These are phyloP conservation scores for Palythoa heliodiscus DNA, from an alignment of 92 coral and sea anemone species.

Conservation along the genomic window DNA sequence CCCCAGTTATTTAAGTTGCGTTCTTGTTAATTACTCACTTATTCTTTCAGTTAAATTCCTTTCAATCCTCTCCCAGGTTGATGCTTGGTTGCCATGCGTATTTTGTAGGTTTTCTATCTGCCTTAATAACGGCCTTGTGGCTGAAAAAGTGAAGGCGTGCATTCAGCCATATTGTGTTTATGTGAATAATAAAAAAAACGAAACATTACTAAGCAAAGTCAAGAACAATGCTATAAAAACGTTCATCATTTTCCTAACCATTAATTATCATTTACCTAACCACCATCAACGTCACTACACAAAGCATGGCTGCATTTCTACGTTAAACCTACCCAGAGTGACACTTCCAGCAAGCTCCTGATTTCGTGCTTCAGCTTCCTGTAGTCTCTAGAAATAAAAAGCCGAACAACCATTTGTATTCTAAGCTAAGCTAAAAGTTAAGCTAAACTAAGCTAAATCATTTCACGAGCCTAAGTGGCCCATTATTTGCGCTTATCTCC, in stretches of 20 bases:
- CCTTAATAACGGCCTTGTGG: slow-evolving; percentile 94
- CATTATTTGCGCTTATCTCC: too few species aligned
- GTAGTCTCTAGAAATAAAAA: slow-evolving; percentile 67
- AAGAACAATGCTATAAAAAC: too few species aligned
- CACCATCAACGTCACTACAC: background rate
- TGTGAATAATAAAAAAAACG: background rate
- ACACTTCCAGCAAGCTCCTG: slow-evolving; percentile 92
- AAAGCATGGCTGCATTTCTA: background rate
- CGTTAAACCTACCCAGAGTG: slow-evolving; percentile 61
- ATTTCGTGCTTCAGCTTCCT: slow-evolving; percentile 89
- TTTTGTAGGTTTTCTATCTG: slow-evolving; percentile 97
- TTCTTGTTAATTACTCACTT: slow-evolving; percentile 61
- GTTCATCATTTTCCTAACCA: background rate
- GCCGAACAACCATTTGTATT: background rate
- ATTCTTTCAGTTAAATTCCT: slow-evolving; percentile 90
- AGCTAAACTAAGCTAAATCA: too few species aligned
- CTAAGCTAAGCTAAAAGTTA: too few species aligned
- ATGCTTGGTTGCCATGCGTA: slow-evolving; percentile 89
- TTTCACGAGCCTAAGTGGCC: too few species aligned
- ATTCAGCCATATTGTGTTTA: background rate
- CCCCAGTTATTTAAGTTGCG: background rate
- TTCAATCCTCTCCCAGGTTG: slow-evolving; percentile 96
- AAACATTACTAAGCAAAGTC: too few species aligned
- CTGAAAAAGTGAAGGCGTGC: slow-evolving; percentile 49
- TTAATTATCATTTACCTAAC: background rate